A percentile compares a stretch with the other conserved stretches of the same genome.
These are phyloP conservation scores for Argentina silus DNA, from an alignment of 2,797 vertebrate genomes.

Conservation along the genomic window DNA sequence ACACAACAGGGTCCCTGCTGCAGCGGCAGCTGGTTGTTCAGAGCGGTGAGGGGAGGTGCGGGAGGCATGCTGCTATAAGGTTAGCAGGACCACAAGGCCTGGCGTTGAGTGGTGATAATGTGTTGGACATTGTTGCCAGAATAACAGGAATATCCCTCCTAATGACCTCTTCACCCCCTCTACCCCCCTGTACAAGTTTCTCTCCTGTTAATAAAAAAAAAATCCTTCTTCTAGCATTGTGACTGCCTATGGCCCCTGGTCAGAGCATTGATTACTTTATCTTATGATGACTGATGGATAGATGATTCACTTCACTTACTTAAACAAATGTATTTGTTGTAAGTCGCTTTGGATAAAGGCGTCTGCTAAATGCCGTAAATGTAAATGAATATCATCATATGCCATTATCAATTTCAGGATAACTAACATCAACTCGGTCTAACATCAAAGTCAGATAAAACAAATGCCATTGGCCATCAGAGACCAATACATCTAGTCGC, in stretches of 20 bases:
- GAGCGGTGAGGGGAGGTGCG: slow-evolving; percentile 10
- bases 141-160: slow-evolving; percentile 10
- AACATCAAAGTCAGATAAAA: not conserved
- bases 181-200: too few relatives aligned
- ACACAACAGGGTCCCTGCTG: slow-evolving; percentile 14
- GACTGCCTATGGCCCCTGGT: too few relatives aligned
- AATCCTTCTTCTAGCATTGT: too few relatives aligned
- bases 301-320: too few relatives aligned
- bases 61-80: slow-evolving; percentile 15
- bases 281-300: too few relatives aligned
- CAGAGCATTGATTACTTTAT: too few relatives aligned
- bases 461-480: not conserved
- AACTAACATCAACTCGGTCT: not conserved
- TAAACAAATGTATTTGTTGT: too few relatives aligned
- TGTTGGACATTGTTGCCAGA: slow-evolving; percentile 31
- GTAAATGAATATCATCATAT: slow-evolving; percentile 21
- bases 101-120: slow-evolving; percentile 9
- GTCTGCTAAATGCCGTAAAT: too few relatives aligned
- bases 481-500: not conserved
- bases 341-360: too few relatives aligned
- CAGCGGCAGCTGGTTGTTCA: slow-evolving; percentile 10
- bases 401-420: slow-evolving; percentile 14
- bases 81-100: slow-evolving; percentile 27
- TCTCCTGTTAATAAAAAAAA: too few relatives aligned
- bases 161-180: too few relatives aligned